phyloP scores from a whole-genome alignment of 2,113 vertebrate genomes.

The Parus major region DNA sequence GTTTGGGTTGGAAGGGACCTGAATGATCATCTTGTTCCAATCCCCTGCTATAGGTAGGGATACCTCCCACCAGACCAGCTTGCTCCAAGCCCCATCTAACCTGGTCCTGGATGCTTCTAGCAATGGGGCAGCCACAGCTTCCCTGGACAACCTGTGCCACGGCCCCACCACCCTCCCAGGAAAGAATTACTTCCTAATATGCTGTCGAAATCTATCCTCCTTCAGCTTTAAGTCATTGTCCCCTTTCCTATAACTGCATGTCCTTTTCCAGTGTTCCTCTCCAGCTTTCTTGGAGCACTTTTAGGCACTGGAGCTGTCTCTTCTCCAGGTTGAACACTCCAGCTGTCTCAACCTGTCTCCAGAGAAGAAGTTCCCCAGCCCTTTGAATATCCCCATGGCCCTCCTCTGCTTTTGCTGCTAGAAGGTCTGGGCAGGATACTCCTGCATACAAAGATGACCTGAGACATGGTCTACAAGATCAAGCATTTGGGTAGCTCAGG shows the following conservation, averaged over 20 bases:
- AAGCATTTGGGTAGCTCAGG: background rate
- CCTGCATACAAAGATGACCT: background rate
- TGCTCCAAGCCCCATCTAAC: rapidly evolving
- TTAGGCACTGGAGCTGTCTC: background rate
- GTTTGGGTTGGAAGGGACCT: background rate
- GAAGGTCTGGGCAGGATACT: background rate
- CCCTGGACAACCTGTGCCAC: background rate
- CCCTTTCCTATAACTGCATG: background rate
- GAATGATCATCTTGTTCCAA: background rate
- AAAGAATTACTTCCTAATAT: background rate
- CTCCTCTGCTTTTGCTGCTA: background rate
- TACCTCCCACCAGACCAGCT: rapidly evolving
- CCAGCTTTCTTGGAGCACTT: background rate
- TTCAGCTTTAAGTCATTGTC: background rate
- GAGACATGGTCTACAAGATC: background rate
- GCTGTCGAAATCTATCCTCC: background rate
- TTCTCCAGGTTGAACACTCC: background rate
- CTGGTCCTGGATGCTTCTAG: background rate
- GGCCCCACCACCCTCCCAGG: rapidly evolving
- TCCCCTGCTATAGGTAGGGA: rapidly evolving
- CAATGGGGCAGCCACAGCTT: background rate
- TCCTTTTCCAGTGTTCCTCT: background rate
- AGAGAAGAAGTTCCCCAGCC: background rate
- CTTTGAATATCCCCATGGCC: rapidly evolving
- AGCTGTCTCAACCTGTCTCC: background rate